Evolutionary conservation across 1,140 invertebrate species (phyloP), one percentile per base, ranked within the genome.

Genomic region (Aleiodes sp.): DNA sequence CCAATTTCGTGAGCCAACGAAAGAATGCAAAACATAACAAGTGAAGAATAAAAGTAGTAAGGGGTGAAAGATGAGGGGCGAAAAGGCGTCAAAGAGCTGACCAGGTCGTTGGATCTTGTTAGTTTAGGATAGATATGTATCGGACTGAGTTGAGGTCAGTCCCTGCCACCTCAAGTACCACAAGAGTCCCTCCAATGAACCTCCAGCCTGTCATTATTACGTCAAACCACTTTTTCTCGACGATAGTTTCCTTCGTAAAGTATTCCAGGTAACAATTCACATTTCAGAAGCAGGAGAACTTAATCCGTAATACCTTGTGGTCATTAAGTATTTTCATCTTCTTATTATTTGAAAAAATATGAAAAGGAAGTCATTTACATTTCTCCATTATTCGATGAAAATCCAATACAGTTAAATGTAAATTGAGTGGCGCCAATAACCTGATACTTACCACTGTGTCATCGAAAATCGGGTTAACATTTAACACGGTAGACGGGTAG

Each of bases 91-190:
- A 52, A 52, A 16, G 16, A 52, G 46, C 46, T 24, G 46, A 52
- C 46, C 46, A 24, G 19, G 16, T 8, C 46, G 21, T 16, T 68
- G 72, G 74, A 78, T 76, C 64, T 21, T 84, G 81, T 86, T 86
- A 77, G 73, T 84, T 86, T 86, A 85, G 83, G 83, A 84, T 82
- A 84, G 84, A 86, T 85, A 79, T 79, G 79, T 84, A 85, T 86
- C 84, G 73, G 77, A 64, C 75, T 60, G 75, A 63, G 74, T 78
- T 76, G 78, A 84, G 81, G 81, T 83, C 80, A 77, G 80, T n/a
- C 79, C 56, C 81, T 80, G 81, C 84, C 84, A 82, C 76, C 75
- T 84, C 33, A 76, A 84, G 82, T 74, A 78, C 83, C 83, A 84
- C 84, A 41, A 39, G 19, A 84, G 80, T 76, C 78, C 78, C 60